Conservation (phyloP, 2,797 vertebrate genomes). For the Distichodus sexfasciatus region DNA sequence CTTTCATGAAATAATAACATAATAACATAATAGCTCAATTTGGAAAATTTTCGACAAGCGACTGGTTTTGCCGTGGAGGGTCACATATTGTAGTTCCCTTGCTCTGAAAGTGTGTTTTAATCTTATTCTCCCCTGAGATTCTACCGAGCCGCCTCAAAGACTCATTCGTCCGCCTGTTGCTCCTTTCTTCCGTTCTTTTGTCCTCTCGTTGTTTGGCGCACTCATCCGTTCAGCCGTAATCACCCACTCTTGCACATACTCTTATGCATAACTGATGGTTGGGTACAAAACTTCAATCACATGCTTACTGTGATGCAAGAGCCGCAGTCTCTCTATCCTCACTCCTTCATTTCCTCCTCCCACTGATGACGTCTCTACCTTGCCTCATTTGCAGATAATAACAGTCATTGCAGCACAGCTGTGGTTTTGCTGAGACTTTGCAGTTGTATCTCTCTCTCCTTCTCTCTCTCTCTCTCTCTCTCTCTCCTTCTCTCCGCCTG, state of each 20-base stretch:
- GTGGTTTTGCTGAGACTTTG: conserved; percentile 16
- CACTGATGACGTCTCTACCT: conserved; percentile 6
- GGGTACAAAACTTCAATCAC: background rate
- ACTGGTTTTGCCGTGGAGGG: too few species aligned
- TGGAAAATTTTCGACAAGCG: too few species aligned
- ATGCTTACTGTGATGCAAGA: background rate
- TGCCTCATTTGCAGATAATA: conserved; percentile 34
- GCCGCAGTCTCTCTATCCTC: background rate
- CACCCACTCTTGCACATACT: too few species aligned
- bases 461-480: background rate
- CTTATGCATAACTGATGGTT: background rate
- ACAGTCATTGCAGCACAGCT: conserved; percentile 37
- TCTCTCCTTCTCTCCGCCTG: background rate
- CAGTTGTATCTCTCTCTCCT: background rate
- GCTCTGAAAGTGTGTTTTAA: too few species aligned
- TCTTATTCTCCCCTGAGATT: too few species aligned
- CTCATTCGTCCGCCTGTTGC: too few species aligned
- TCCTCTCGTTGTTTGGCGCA: too few species aligned
- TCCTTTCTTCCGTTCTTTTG: background rate
- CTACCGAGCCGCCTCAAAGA: too few species aligned
- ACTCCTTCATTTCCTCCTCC: background rate
- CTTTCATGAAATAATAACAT: too few species aligned
- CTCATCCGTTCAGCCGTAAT: too few species aligned
- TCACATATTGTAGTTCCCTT: too few species aligned
- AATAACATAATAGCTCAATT: too few species aligned